Conservation (phyloP, 2,797 vertebrate genomes). For the Sebastes matsubarae region DNA sequence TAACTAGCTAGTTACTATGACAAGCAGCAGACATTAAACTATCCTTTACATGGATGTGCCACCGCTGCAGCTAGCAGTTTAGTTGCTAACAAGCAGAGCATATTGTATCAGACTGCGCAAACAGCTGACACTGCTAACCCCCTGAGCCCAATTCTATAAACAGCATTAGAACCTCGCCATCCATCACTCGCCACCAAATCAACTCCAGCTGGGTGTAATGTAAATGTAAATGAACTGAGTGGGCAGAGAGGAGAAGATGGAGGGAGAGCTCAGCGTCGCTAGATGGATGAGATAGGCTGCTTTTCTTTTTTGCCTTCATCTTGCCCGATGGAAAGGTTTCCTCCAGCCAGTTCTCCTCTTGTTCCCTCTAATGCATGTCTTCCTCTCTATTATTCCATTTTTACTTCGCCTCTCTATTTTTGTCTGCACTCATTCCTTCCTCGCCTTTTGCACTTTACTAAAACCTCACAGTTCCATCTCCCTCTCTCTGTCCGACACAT, state of each 20-base stretch:
- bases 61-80: constrained; percentile 18
- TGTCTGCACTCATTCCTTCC: not conserved
- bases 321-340: constrained; percentile 6
- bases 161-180: constrained; percentile 63
- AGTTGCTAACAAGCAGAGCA: constrained; percentile 42
- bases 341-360: constrained; percentile 18
- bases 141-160: constrained; percentile 69
- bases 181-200: constrained; percentile 73
- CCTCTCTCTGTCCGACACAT: not conserved
- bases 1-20: constrained; percentile 25
- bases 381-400: not conserved
- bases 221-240: constrained; percentile 81
- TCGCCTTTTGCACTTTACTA: not conserved
- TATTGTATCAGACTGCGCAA: constrained; percentile 41
- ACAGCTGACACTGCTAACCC: constrained; percentile 65
- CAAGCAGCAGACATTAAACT: constrained; percentile 19
- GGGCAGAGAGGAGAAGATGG: constrained; percentile 51
- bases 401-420: not conserved
- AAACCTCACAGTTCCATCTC: not conserved
- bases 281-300: constrained; percentile 35
- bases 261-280: constrained; percentile 23
- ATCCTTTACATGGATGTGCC: constrained; percentile 12
- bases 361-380: not conserved
- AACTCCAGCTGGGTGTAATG: constrained; percentile 77
- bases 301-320: constrained; percentile 15